phyloP scores from a whole-genome alignment of 2,113 vertebrate species.

The Rhizomys pruinosus region DNA sequence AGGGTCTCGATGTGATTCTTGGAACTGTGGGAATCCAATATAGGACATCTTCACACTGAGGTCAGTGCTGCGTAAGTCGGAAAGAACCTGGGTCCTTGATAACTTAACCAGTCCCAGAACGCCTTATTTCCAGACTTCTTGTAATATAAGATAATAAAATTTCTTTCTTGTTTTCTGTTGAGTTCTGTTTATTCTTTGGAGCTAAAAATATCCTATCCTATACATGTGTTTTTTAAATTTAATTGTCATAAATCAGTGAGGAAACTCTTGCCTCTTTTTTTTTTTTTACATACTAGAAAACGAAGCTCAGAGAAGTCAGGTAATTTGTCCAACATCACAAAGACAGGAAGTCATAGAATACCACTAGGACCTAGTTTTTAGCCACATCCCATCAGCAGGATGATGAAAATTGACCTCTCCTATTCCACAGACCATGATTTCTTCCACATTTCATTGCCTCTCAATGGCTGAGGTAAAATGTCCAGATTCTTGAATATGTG shows the following conservation, averaged over 20 bases:
- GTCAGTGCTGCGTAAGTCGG: neutral
- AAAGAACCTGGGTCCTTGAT: neutral
- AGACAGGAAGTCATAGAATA: constrained; percentile 33
- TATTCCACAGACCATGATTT: constrained; percentile 6
- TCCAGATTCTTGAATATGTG: neutral
- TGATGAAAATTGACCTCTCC: neutral
- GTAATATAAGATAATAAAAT: constrained; percentile 20
- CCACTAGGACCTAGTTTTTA: constrained; percentile 8
- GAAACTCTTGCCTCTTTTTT: neutral
- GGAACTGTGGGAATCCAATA: neutral
- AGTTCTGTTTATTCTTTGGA: constrained; percentile 35
- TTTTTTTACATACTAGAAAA: constrained; percentile 16
- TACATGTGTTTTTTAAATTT: constrained; percentile 14
- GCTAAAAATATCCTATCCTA: constrained; percentile 11
- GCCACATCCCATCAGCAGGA: neutral
- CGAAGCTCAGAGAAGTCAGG: constrained; percentile 29
- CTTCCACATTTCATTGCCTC: neutral
- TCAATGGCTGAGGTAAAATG: neutral
- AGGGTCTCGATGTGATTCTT: neutral
- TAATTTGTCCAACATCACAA: constrained; percentile 16
- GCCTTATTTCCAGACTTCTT: constrained; percentile 19
- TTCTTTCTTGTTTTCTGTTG: neutral
- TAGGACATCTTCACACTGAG: neutral
- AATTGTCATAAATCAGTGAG: neutral
- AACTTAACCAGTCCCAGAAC: neutral